These are phyloP conservation scores for Heterodera filipjevi DNA, from an alignment of 2,888 invertebrate species.

Conservation along the genomic window DNA sequence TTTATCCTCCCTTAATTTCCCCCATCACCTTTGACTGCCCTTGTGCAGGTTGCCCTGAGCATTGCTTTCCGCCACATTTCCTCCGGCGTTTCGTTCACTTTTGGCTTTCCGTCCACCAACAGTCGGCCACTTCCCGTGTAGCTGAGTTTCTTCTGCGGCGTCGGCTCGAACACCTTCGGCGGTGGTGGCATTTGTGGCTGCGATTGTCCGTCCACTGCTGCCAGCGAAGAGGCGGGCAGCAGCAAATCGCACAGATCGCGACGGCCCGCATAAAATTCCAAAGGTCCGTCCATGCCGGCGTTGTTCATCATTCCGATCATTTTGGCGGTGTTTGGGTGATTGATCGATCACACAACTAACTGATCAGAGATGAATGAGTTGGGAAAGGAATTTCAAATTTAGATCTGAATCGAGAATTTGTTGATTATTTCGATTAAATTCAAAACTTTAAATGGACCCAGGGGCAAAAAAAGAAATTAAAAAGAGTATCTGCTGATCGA, in stretches of 20 bases:
- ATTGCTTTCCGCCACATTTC: conserved; percentile 27
- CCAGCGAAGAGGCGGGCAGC: not conserved
- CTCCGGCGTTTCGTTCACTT: conserved; percentile 16
- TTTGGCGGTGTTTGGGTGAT: not conserved
- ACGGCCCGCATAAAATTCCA: conserved; percentile 25
- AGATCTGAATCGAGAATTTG: too few relatives aligned
- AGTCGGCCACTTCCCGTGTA: conserved; percentile 18
- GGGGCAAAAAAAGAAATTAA: too few relatives aligned
- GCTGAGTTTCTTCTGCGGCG: conserved; percentile 21
- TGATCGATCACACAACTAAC: too few relatives aligned
- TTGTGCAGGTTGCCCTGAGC: conserved; percentile 24
- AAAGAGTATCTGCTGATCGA: too few relatives aligned
- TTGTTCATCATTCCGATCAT: conserved; percentile 33
- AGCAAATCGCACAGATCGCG: not conserved
- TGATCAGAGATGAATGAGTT: too few relatives aligned
- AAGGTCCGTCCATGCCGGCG: conserved; percentile 10
- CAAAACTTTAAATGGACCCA: too few relatives aligned
- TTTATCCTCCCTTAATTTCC: not conserved
- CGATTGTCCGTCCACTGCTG: not conserved
- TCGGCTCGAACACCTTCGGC: conserved; percentile 2
- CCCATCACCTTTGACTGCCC: conserved; percentile 20
- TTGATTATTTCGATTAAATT: too few relatives aligned
- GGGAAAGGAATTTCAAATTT: too few relatives aligned
- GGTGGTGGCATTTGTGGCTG: not conserved
- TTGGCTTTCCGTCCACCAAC: conserved; percentile 24